These are phyloP conservation scores for Lota lota DNA, from an alignment of 2,113 vertebrate genomes.

Conservation along the genomic window DNA sequence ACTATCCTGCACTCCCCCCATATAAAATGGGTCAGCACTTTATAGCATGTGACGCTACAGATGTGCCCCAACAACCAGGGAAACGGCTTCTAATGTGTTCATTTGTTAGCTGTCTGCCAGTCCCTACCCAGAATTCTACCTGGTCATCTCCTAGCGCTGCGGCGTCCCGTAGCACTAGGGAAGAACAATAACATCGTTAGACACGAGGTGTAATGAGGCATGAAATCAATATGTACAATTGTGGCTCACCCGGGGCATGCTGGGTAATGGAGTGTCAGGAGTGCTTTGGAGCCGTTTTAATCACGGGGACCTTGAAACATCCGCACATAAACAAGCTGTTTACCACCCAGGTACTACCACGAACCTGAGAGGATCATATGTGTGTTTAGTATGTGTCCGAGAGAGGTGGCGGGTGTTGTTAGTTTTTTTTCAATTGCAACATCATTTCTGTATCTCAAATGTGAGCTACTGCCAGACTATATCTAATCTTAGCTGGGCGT, in stretches of 20 bases:
- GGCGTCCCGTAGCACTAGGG: constrained; percentile 48
- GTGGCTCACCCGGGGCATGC: constrained; percentile 63
- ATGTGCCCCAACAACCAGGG: constrained; percentile 9
- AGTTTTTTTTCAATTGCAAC: too few relatives aligned
- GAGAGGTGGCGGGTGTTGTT: background rate
- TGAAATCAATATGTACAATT: constrained; percentile 78
- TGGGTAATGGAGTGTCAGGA: constrained; percentile 79
- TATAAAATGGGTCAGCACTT: too few relatives aligned
- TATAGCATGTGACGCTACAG: too few relatives aligned
- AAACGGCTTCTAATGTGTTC: constrained; percentile 44
- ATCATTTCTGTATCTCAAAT: too few relatives aligned
- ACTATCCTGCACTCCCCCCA: too few relatives aligned
- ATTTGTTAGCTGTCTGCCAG: constrained; percentile 52
- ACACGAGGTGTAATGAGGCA: constrained; percentile 73
- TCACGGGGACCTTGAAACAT: constrained; percentile 73
- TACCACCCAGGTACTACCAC: constrained; percentile 34
- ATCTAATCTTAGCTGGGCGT: too few relatives aligned
- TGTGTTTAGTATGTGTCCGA: constrained; percentile 26
- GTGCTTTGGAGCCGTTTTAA: constrained; percentile 71
- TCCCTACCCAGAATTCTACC: constrained; percentile 52
- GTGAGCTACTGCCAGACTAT: too few relatives aligned
- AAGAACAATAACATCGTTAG: constrained; percentile 70
- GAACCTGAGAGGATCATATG: constrained; percentile 26
- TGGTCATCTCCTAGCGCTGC: constrained; percentile 47
- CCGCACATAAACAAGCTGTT: constrained; percentile 59